phyloP scores from a whole-genome alignment of 2,888 invertebrate species.

The Xestia rhomboidea region DNA sequence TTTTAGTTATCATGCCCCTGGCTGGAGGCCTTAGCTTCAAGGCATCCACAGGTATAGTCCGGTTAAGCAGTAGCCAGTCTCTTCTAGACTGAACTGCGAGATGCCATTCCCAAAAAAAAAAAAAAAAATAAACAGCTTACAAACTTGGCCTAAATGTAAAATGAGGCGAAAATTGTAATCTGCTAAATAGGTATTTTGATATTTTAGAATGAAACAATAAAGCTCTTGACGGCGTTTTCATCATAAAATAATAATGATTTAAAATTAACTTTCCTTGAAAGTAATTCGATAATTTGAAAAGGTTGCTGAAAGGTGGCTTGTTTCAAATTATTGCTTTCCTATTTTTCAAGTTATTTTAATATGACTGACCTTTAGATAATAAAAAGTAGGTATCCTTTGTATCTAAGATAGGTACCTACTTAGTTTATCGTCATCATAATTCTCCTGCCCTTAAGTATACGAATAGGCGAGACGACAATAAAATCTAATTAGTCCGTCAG shows the following conservation, averaged over 20 bases:
- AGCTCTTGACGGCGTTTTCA: slow-evolving; percentile 14
- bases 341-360: background rate
- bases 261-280: slow-evolving; percentile 9
- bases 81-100: too few species aligned
- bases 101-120: too few species aligned
- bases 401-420: background rate
- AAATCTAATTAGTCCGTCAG: too few species aligned
- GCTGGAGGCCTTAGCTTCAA: too few species aligned
- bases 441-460: too few species aligned
- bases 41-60: too few species aligned
- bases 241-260: background rate
- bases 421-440: too few species aligned
- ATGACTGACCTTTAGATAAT: background rate
- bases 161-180: slow-evolving; percentile 2
- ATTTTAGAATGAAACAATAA: slow-evolving; percentile 15
- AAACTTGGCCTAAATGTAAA: background rate
- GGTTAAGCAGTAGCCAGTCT: too few species aligned
- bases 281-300: background rate
- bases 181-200: background rate
- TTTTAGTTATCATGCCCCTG: too few species aligned
- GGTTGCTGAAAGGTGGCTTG: background rate
- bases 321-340: background rate
- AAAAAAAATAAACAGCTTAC: background rate
- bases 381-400: background rate
- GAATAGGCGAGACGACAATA: too few species aligned